Percentiles rank a stretch among this genome's conserved stretches.
Evolutionary conservation across 2,888 invertebrate genomes (phyloP).

Genomic region (Mimachlamys varia): DNA sequence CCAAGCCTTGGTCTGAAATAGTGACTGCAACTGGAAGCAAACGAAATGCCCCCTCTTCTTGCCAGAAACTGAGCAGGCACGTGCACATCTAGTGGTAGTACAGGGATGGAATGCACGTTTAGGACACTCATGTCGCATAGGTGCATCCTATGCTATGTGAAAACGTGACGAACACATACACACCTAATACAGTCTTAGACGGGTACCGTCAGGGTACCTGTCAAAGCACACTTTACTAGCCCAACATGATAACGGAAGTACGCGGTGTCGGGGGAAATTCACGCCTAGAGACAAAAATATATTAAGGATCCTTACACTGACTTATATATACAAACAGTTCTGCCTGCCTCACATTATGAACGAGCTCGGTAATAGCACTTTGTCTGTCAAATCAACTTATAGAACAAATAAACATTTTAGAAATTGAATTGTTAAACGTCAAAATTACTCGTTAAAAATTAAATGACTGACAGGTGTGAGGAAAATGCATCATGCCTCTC

Average conservation of each 20-base stretch:
- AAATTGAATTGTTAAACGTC: too few species aligned
- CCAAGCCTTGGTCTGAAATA: not conserved
- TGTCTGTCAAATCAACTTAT: too few species aligned
- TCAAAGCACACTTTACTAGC: not conserved
- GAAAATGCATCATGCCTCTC: too few species aligned
- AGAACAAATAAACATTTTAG: too few species aligned
- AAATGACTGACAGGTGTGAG: too few species aligned
- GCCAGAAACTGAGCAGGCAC: not conserved
- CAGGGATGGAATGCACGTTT: not conserved
- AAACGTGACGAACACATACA: not conserved
- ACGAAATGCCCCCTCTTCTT: not conserved
- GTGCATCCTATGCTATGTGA: not conserved
- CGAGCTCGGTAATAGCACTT: too few species aligned
- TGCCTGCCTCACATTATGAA: too few species aligned
- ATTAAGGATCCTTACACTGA: not conserved
- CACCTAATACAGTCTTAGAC: not conserved
- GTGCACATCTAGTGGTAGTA: not conserved
- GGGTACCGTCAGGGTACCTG: constrained; percentile 29
- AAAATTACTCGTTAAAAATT: too few species aligned
- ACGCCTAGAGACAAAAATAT: constrained; percentile 10
- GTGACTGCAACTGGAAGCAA: not conserved
- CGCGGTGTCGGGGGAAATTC: constrained; percentile 5
- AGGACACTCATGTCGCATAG: not conserved
- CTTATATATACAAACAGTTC: too few species aligned
- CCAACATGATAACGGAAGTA: not conserved